Base-by-base conservation (phyloP, 1,140 invertebrate species). In the Anoplophora glabripennis region DNA sequence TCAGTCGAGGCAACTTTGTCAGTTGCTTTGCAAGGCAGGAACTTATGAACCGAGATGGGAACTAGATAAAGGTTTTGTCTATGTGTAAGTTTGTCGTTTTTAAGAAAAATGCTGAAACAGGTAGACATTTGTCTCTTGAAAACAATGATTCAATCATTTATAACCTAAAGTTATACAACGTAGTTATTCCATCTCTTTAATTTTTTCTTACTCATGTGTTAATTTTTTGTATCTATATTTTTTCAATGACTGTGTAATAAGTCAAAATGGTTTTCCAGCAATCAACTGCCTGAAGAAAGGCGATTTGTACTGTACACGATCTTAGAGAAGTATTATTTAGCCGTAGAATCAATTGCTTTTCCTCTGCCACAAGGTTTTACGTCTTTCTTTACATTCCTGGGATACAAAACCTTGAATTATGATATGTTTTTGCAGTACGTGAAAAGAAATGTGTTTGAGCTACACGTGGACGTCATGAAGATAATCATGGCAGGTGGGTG, bases 401-500 rank as follows among this genome's bases (percentile, higher is more conserved):
- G 89, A 1, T 92, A 91, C 72, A 79, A 86, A 60, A 85, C 88
- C 1, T 71, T 93, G 51, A 81, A 83, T 44, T 90, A 87, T 73
- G 78, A 85, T 42, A 86, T 86, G 66, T 93, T 93, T 72, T 66
- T 90, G 36, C 89, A 91, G 72, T 90, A 92, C 71, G 84, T 91
- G 36, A 84, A 88, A 63, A 79, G 88, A 53, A 87, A 88, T 67
- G 89, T 91, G 46, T 89, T 93, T 63, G 89, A 92, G 68, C 74
- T 93, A 49, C 90, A 93, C 79, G 87, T 92, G 18, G 90, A 93
- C 70, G 89, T 92, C 1, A 86, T 92, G 73, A 93, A 92, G 79
- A 81, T 83, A 45, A 90, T 93, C 60, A 85, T 93, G 70, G 83
- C 85, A 65, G 86, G 89, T 91, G 69, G 74, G 53, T 69, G 53